Evolutionary conservation across 2,113 vertebrate species (phyloP).

Genomic region (Mobula hypostoma): DNA sequence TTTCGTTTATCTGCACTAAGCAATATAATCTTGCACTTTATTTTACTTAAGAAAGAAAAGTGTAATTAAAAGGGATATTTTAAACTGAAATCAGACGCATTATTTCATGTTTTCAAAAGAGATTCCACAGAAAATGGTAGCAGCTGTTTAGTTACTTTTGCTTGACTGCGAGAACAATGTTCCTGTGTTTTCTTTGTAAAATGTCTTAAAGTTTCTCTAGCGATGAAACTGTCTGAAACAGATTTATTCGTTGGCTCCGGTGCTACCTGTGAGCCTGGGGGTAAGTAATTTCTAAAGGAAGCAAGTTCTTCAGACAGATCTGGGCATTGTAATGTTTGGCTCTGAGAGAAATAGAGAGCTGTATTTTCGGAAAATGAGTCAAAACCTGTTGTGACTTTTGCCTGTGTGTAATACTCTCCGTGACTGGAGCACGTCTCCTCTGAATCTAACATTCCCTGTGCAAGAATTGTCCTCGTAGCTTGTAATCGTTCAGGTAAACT

Average conservation of each 20-base stretch:
- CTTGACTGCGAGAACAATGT: constrained; percentile 40
- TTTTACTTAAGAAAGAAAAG: neutral
- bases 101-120: constrained; percentile 57
- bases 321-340: neutral
- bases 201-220: constrained; percentile 12
- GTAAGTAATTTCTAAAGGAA: constrained; percentile 16
- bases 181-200: constrained; percentile 46
- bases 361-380: neutral
- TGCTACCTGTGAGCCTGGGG: neutral
- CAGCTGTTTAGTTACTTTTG: constrained; percentile 30
- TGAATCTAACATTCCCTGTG: neutral
- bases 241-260: neutral
- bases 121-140: constrained; percentile 61
- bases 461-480: neutral
- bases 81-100: constrained; percentile 36
- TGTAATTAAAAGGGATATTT: neutral
- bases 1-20: neutral
- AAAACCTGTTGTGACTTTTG: neutral
- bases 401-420: constrained; percentile 3
- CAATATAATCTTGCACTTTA: neutral
- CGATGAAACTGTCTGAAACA: constrained; percentile 31
- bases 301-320: neutral
- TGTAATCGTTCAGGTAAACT: neutral
- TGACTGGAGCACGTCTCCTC: neutral
- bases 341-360: neutral